Conservation (phyloP, 1,140 invertebrate genomes). For the Rhyzopertha dominica region DNA sequence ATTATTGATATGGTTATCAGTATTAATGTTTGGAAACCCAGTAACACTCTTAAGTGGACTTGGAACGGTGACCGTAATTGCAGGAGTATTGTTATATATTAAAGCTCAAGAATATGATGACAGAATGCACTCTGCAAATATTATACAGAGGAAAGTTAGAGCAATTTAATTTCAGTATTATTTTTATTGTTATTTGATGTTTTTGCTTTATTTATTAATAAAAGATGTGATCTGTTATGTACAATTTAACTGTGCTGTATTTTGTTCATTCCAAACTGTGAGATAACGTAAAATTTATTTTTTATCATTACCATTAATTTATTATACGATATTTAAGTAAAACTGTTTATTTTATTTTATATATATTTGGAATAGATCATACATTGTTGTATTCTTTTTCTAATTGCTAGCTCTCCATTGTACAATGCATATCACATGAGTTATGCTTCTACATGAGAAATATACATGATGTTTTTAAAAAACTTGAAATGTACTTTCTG, state of each 20-base stretch:
- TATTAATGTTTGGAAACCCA: constrained; percentile 74
- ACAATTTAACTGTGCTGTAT: background rate
- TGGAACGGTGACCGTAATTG: constrained; percentile 69
- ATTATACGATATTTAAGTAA: constrained; percentile 1
- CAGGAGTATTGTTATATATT: constrained; percentile 76
- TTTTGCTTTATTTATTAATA: background rate
- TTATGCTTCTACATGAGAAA: no score
- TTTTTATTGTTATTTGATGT: constrained; percentile 1
- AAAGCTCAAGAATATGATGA: constrained; percentile 59
- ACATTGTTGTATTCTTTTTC: constrained; percentile 2
- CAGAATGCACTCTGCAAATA: constrained; percentile 34
- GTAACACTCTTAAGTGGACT: constrained; percentile 72
- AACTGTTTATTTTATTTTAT: background rate
- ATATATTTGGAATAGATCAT: background rate
- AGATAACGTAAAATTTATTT: background rate
- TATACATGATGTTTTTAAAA: no score
- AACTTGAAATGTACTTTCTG: no score
- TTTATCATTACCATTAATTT: background rate
- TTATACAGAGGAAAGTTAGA: constrained; percentile 41
- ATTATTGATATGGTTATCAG: constrained; percentile 77
- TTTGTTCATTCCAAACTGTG: background rate
- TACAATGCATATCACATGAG: no score
- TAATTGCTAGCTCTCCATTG: constrained; percentile 3
- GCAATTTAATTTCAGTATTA: constrained; percentile 36
- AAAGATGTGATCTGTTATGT: background rate